phyloP scores from a whole-genome alignment of 53 echinoderm and acorn worm genomes.

The Luidia sarsii region DNA sequence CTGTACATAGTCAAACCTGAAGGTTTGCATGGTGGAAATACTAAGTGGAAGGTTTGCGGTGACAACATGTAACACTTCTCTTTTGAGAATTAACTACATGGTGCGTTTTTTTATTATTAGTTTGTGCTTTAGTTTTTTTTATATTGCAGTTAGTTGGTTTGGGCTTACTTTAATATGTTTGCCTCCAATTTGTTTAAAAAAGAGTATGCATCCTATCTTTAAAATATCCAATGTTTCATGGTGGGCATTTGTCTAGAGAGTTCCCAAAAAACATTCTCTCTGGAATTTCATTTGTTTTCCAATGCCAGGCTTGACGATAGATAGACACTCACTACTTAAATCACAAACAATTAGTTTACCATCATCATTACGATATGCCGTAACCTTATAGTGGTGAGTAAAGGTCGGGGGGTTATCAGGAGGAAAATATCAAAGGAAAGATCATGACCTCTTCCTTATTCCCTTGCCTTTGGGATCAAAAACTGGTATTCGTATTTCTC shows the following conservation, averaged over 20 bases:
- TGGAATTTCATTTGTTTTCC: too few relatives aligned
- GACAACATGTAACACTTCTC: too few relatives aligned
- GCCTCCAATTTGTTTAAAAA: not conserved
- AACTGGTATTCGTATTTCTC: conserved; percentile 12
- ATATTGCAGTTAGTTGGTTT: too few relatives aligned
- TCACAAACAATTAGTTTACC: conserved; percentile 33
- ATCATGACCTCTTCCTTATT: conserved; percentile 34
- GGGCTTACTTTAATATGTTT: not conserved
- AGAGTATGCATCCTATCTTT: not conserved
- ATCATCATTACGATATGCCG: not conserved
- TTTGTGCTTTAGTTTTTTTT: too few relatives aligned
- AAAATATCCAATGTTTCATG: not conserved
- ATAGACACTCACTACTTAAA: too few relatives aligned
- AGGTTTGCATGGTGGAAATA: too few relatives aligned
- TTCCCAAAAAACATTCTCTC: too few relatives aligned
- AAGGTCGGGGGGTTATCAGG: not conserved
- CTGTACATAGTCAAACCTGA: too few relatives aligned
- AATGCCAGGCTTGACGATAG: too few relatives aligned
- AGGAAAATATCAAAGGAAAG: conserved; percentile 3
- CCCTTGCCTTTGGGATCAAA: conserved; percentile 42
- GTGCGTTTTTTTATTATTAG: too few relatives aligned
- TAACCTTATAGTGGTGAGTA: not conserved
- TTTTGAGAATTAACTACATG: too few relatives aligned
- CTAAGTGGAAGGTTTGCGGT: too few relatives aligned
- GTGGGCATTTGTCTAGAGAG: not conserved